Base-by-base conservation (phyloP, 2,113 vertebrate species). In the Varanus komodoensis region DNA sequence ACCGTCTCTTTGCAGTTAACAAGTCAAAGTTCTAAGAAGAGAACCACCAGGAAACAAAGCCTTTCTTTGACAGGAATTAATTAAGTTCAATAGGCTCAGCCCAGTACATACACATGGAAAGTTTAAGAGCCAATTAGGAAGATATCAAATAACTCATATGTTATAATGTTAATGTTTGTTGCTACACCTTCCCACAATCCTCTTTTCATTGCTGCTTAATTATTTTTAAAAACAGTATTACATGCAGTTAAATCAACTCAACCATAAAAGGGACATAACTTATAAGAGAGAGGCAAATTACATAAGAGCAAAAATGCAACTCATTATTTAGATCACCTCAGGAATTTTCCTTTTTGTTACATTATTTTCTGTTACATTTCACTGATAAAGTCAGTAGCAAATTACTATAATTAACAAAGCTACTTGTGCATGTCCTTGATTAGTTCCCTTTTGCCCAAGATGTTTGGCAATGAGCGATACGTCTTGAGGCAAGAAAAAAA, bases 401-500 rank as follows among this genome's bases (percentile, higher is more conserved):
- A 95, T 94, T 94, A 94, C 90, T 95, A 79, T 94, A 97, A 97
- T 96, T 97, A 97, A 97, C 97, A 92, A 95, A 92, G 89, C 91
- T 97, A 96, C 94, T 92, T 92, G 89, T 95, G 89, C 88, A 92
- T 93, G 89, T 93, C 82, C 90, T 94, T 94, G 89, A 95, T 96
- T 97, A 91, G 94, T 95, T 69, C 89, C 52, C 89, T 75, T 50
- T 87, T 95, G 84, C 74, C 83, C 61, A 81, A 75, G 90, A 93
- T 80, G 57, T 61, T 75, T 3, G 0, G 0, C 9, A 82, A 71
- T 48, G 38, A 93, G 48, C 50, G 44, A 67, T 19, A 87, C 1
- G 8, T 71, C 89, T 68, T 73, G 80, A 91, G 0, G 86, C 67
- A 93, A 90, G 1, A 91, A 50, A 92, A 44, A 90, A 84, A 44